Base-by-base conservation (phyloP, 2,888 invertebrate species). In the Drosophila greeni region DNA sequence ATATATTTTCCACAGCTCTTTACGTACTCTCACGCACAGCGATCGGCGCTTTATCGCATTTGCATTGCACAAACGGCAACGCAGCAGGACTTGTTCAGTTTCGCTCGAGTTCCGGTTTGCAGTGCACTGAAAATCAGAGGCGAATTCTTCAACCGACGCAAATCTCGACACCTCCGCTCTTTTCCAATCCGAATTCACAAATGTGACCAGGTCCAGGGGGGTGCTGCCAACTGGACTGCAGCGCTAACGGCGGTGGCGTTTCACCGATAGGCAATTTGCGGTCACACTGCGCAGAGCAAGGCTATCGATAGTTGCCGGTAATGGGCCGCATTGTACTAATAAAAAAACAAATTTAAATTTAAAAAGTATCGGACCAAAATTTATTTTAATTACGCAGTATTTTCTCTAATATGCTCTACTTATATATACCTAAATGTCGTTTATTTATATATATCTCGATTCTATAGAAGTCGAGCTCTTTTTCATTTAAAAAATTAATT, bases 61-160 rank as follows among this genome's bases (percentile, higher is more conserved):
- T 69, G 58, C 70, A 71, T 71, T 65, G 69, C 77, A 73, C 81
- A 43, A 80, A 70, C 61, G 40, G 69, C 65, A 64, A 59, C 70
- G 69, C 66, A 31, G 45, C 45, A 45, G 45, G 70, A 82, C 73
- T 78, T 77, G 75, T 54, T 54, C 47, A 45, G 33, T 31, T 54
- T 54, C 52, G 29, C 45, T 29, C 45, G 31, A 81, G 80, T 79
- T 85, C 78, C 84, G 84, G 75, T 84, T 82, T 76, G 18, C n/a
- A 48, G 48, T 26, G 45, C 48, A 49, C 66, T 72, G 61, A 64
- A 76, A 80, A 76, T 57, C 57, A 57, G 14, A 57, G 36, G n/a
- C 12, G 26, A 26, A 26, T 47, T 55, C 34, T 26, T 55, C 12
- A 18, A 49, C 55, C 52, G 55, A 55, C 52, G 52, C 48, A 49